These are phyloP conservation scores for Tachina fera DNA, from an alignment of 2,888 invertebrate species.

Conservation along the genomic window DNA sequence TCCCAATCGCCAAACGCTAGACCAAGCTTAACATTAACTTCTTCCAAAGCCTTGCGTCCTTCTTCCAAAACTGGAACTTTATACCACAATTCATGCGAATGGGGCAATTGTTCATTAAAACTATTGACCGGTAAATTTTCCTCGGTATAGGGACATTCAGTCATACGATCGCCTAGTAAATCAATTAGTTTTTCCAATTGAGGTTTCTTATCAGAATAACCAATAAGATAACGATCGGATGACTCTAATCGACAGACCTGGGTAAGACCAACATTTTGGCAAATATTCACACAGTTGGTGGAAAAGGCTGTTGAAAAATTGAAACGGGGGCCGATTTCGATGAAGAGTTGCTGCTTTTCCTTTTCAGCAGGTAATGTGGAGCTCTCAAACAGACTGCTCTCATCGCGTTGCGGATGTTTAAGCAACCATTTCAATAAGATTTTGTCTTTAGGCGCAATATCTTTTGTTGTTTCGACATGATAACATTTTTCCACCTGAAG, in stretches of 20 bases:
- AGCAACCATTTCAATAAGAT: constrained; percentile 91
- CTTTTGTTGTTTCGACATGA: constrained; percentile 86
- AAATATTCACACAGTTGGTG: constrained; percentile 97
- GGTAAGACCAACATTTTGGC: constrained; percentile 90
- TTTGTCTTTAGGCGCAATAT: constrained; percentile 85
- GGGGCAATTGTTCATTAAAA: constrained; percentile 87
- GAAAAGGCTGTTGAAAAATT: constrained; percentile 98
- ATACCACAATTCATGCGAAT: constrained; percentile 90
- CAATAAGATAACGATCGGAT: constrained; percentile 90
- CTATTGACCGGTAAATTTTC: constrained; percentile 86
- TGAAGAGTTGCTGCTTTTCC: constrained; percentile 82
- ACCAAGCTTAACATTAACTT: constrained; percentile 91
- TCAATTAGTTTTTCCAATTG: constrained; percentile 83
- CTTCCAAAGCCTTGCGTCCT: constrained; percentile 91
- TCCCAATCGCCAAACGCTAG: constrained; percentile 97
- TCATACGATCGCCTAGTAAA: constrained; percentile 95
- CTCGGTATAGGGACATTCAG: constrained; percentile 91
- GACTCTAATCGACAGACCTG: constrained; percentile 92
- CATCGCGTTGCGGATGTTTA: constrained; percentile 86
- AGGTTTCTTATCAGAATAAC: constrained; percentile 78
- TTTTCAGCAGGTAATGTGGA: constrained; percentile 76
- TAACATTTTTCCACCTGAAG: constrained; percentile 88
- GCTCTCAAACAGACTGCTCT: constrained; percentile 83
- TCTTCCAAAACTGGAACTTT: constrained; percentile 91
- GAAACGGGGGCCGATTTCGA: constrained; percentile 96